These are phyloP conservation scores for Nyctereutes procyonoides DNA, from an alignment of 2,113 vertebrate species.

Conservation along the genomic window DNA sequence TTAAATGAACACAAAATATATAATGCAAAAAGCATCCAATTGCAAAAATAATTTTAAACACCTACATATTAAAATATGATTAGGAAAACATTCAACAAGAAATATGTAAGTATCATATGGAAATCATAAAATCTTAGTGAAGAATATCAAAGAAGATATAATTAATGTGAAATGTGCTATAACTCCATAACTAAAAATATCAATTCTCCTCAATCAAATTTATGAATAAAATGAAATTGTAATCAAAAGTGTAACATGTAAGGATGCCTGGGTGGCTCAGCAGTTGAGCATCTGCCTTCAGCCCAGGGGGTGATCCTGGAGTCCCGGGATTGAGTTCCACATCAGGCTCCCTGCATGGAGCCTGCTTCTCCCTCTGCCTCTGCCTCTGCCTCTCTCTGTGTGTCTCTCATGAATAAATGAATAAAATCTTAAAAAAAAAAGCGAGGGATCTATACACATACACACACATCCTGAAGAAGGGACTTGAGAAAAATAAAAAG, in stretches of 20 bases:
- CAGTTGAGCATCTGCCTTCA: no score
- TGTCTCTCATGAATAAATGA: no score
- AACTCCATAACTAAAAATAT: constrained; percentile 3
- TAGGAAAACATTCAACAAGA: not conserved
- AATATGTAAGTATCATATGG: not conserved
- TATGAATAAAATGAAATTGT: not conserved
- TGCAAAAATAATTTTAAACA: constrained; percentile 42
- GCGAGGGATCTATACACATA: not conserved
- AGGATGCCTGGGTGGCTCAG: no score
- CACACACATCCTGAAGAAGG: not conserved
- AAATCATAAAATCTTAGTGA: constrained; percentile 32
- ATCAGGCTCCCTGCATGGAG: no score
- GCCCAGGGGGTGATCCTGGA: no score
- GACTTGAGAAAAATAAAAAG: not conserved
- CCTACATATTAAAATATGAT: not conserved
- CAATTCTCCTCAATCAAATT: not conserved
- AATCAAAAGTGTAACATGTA: not conserved
- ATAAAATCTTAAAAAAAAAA: no score
- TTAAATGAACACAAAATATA: not conserved
- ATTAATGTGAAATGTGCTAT: not conserved
- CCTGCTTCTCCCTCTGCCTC: no score
- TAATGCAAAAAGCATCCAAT: not conserved
- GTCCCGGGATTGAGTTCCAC: no score
- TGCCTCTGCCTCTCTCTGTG: no score
- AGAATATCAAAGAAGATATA: not conserved